Evolutionary conservation across 2,888 invertebrate genomes (phyloP).

Genomic region (Adelognathus sp.): DNA sequence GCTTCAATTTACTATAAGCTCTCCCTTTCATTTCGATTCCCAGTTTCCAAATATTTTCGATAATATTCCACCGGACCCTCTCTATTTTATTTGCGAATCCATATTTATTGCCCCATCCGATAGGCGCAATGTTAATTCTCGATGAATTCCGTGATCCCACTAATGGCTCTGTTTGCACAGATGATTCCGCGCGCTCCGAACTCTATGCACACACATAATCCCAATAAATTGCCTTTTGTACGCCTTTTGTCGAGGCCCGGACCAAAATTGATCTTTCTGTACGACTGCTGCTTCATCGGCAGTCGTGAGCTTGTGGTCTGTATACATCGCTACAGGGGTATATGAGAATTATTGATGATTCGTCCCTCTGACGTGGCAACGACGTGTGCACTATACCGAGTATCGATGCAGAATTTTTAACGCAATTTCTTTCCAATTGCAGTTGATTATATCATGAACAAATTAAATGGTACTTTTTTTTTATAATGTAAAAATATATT

Average conservation of each 20-base stretch:
- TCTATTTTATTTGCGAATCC: conserved; percentile 52
- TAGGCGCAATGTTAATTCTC: conserved; percentile 32
- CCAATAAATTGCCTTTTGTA: conserved; percentile 36
- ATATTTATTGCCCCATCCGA: conserved; percentile 46
- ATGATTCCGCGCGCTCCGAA: conserved; percentile 52
- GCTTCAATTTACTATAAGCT: not conserved
- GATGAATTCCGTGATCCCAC: conserved; percentile 48
- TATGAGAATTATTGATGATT: not conserved
- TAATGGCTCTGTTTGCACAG: conserved; percentile 64
- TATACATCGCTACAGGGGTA: not conserved
- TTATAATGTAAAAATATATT: not conserved
- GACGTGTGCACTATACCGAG: too few relatives aligned
- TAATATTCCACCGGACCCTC: not conserved
- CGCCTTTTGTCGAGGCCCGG: not conserved
- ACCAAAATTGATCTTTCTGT: conserved; percentile 37
- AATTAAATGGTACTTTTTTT: too few relatives aligned
- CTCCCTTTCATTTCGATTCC: not conserved
- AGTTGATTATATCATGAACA: too few relatives aligned
- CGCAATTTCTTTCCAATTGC: too few relatives aligned
- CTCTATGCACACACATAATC: conserved; percentile 18
- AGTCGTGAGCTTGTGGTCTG: not conserved
- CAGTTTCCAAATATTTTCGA: not conserved
- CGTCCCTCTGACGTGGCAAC: not conserved
- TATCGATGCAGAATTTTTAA: too few relatives aligned
- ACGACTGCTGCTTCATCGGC: not conserved